Conservation (phyloP, 2,797 vertebrate species). For the Discoglossus pictus region DNA sequence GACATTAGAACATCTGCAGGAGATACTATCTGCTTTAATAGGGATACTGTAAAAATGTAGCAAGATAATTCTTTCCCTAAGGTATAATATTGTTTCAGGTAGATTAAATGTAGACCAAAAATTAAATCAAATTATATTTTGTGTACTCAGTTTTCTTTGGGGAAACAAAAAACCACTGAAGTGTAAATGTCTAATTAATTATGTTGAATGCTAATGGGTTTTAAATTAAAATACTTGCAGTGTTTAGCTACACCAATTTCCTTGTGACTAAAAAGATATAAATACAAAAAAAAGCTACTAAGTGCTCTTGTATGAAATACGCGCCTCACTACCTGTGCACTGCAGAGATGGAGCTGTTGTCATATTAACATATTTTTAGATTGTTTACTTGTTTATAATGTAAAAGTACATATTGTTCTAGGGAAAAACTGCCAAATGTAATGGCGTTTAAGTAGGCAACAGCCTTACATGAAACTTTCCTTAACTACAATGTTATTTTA, state of each 20-base stretch:
- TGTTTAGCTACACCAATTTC: slow-evolving; percentile 63
- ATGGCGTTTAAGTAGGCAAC: no score
- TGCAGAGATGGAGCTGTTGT: no score
- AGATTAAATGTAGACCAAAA: slow-evolving; percentile 73
- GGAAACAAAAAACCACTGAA: slow-evolving; percentile 65
- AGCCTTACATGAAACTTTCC: no score
- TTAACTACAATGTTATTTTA: no score
- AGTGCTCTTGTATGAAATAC: no score
- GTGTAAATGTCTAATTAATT: slow-evolving; percentile 78
- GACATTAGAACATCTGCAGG: slow-evolving; percentile 36
- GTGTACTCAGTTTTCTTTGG: slow-evolving; percentile 69
- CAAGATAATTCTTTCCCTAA: slow-evolving; percentile 59
- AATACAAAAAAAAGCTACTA: slow-evolving; percentile 7
- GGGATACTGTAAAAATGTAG: slow-evolving; percentile 55
- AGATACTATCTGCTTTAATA: slow-evolving; percentile 43
- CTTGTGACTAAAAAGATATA: slow-evolving; percentile 55
- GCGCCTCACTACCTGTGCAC: no score
- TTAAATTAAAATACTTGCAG: slow-evolving; percentile 72
- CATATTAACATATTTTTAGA: no score
- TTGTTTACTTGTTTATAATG: no score
- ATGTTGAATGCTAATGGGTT: slow-evolving; percentile 72
- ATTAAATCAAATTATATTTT: slow-evolving; percentile 75
- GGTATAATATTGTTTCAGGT: slow-evolving; percentile 68
- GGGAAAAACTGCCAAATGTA: no score
- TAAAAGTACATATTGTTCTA: no score